A percentile compares a stretch with the other conserved stretches of the same genome.
Conservation (phyloP, 1,140 invertebrate genomes). For the Calosoma granatense region DNA sequence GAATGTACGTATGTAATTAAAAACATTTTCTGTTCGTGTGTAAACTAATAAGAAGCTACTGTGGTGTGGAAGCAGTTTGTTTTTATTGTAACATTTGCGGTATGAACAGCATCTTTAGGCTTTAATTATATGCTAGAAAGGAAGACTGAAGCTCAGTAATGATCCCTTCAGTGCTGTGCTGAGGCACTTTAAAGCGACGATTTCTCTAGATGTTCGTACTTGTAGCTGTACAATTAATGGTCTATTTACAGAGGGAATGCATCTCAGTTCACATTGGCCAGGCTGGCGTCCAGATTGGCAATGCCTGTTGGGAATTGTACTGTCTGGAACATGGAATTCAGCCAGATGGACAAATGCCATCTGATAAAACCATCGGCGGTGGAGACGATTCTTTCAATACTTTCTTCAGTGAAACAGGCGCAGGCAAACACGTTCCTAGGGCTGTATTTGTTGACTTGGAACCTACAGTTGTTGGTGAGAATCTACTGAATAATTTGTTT, state of each 20-base stretch:
- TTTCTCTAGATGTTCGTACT: too few relatives aligned
- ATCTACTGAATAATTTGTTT: neutral
- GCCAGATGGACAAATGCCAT: slow-evolving; percentile 78
- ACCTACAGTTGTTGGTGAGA: slow-evolving; percentile 60
- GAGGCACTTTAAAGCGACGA: too few relatives aligned
- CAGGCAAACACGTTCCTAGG: slow-evolving; percentile 60
- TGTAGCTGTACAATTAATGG: too few relatives aligned
- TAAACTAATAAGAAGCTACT: too few relatives aligned
- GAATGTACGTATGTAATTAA: too few relatives aligned
- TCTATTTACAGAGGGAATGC: slow-evolving; percentile 60
- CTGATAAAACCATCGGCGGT: slow-evolving; percentile 55
- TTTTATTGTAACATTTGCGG: too few relatives aligned
- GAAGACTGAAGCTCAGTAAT: too few relatives aligned
- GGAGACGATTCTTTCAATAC: slow-evolving; percentile 71
- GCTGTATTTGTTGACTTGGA: slow-evolving; percentile 59
- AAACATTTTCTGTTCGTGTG: too few relatives aligned
- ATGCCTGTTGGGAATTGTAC: slow-evolving; percentile 79
- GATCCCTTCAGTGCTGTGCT: too few relatives aligned
- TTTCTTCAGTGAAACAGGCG: slow-evolving; percentile 72
- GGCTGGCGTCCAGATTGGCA: slow-evolving; percentile 83
- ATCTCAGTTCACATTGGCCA: slow-evolving; percentile 83
- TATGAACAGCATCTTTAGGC: too few relatives aligned
- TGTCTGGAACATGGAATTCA: slow-evolving; percentile 86
- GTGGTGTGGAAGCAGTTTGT: too few relatives aligned
- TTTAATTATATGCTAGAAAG: too few relatives aligned